Percentiles rank a stretch among this genome's conserved stretches.
Evolutionary conservation across 2,797 vertebrate species (phyloP).

Genomic region (Pithecia hirsuta): DNA sequence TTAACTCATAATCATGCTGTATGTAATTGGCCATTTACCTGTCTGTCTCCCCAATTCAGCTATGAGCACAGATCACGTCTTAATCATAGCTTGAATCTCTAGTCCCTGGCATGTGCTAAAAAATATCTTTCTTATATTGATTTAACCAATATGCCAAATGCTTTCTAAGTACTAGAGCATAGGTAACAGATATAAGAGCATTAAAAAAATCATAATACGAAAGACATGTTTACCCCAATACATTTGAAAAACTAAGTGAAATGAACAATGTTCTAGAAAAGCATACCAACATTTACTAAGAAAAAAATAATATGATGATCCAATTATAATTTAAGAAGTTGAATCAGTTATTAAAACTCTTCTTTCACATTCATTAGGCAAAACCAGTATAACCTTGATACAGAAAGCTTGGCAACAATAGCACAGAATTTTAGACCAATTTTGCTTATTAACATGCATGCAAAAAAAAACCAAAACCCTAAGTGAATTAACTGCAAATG

Average conservation of each 20-base stretch:
- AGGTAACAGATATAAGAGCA: neutral
- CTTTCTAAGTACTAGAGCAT: neutral
- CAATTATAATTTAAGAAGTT: constrained; percentile 24
- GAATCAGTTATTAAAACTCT: constrained; percentile 33
- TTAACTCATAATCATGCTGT: neutral
- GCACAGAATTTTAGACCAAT: neutral
- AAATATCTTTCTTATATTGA: neutral
- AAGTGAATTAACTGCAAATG: neutral
- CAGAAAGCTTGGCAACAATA: neutral
- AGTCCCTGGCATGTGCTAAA: neutral
- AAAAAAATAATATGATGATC: neutral
- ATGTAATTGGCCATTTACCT: neutral
- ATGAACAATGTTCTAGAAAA: constrained; percentile 25
- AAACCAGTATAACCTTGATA: neutral
- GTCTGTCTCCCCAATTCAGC: neutral
- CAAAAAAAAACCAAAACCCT: neutral
- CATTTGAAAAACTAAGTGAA: constrained; percentile 29
- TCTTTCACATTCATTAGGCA: neutral
- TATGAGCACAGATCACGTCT: neutral
- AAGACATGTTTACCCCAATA: neutral
- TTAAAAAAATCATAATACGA: neutral
- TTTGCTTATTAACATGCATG: neutral
- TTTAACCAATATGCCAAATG: constrained; percentile 23
- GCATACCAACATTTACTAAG: neutral
- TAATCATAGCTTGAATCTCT: neutral